Conservation (phyloP, 2,888 invertebrate species). For the Himalopsyche japonica region DNA sequence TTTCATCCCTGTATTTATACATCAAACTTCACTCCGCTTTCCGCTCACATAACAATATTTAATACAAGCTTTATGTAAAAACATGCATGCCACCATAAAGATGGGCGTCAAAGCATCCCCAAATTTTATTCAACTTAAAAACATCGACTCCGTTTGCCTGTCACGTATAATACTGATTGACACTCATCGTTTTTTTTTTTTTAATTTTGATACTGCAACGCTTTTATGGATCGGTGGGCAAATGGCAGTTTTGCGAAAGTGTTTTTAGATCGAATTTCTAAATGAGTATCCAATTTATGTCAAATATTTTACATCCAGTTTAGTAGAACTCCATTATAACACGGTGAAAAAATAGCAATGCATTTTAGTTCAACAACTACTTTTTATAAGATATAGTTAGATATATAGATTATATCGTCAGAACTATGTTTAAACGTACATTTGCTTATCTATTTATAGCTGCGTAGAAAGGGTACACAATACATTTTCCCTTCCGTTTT, state of each 20-base stretch:
- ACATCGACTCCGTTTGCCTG: neutral
- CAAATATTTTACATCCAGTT: too few species aligned
- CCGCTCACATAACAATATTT: neutral
- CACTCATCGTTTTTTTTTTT: neutral
- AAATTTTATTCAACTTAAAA: neutral
- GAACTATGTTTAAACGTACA: too few species aligned
- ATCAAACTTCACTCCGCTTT: neutral
- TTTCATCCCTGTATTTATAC: neutral
- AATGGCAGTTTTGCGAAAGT: neutral
- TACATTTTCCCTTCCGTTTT: too few species aligned
- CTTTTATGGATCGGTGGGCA: neutral
- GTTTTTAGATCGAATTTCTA: neutral
- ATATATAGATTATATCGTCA: too few species aligned
- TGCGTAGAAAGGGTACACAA: too few species aligned
- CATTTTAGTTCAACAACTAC: too few species aligned
- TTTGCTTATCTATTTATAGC: too few species aligned
- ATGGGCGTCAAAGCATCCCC: neutral
- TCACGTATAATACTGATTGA: neutral
- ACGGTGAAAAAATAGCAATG: too few species aligned
- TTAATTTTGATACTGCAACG: neutral
- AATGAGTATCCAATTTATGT: too few species aligned
- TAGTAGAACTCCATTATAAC: too few species aligned
- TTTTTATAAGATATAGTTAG: too few species aligned
- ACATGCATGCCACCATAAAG: slow-evolving; percentile 9
- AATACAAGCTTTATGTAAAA: neutral